Evolutionary conservation across 2,888 invertebrate species (phyloP).

Genomic region (Oligia strigilis): DNA sequence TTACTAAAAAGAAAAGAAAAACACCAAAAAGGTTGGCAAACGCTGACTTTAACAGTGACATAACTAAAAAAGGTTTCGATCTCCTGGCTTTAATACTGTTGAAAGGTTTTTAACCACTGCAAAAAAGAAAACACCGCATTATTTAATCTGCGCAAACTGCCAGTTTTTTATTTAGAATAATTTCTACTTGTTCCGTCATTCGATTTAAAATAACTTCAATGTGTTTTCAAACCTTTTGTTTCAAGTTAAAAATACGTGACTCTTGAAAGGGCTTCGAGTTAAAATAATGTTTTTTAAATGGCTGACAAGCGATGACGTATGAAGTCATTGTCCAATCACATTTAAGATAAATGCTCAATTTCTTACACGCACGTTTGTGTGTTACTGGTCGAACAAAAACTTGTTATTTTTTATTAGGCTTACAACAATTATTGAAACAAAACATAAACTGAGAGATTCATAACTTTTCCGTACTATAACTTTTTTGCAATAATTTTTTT

Average conservation of each 20-base stretch:
- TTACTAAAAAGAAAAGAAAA: not conserved
- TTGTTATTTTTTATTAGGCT: conserved; percentile 18
- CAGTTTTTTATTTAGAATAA: conserved; percentile 18
- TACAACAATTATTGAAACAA: conserved; percentile 21
- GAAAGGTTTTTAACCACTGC: not conserved
- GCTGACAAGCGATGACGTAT: conserved; percentile 63
- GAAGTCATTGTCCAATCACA: conserved; percentile 67
- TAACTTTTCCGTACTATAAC: not conserved
- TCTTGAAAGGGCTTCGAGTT: conserved; percentile 1
- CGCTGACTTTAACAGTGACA: conserved; percentile 8
- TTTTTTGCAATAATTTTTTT: not conserved
- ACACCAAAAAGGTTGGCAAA: conserved; percentile 4
- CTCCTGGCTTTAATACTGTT: not conserved
- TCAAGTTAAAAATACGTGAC: not conserved
- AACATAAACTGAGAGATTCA: not conserved
- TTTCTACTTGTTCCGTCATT: conserved; percentile 1
- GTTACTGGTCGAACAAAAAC: conserved; percentile 3
- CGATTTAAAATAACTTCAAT: conserved; percentile 15
- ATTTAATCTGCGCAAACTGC: conserved; percentile 4
- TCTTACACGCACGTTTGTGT: conserved; percentile 49
- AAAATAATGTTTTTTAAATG: conserved; percentile 31
- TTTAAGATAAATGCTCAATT: conserved; percentile 60
- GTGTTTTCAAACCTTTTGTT: conserved; percentile 8
- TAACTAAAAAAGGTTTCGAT: conserved; percentile 32
- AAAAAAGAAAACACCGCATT: not conserved